Evolutionary conservation across 1,140 invertebrate species (phyloP).

Genomic region (Spodoptera litura): DNA sequence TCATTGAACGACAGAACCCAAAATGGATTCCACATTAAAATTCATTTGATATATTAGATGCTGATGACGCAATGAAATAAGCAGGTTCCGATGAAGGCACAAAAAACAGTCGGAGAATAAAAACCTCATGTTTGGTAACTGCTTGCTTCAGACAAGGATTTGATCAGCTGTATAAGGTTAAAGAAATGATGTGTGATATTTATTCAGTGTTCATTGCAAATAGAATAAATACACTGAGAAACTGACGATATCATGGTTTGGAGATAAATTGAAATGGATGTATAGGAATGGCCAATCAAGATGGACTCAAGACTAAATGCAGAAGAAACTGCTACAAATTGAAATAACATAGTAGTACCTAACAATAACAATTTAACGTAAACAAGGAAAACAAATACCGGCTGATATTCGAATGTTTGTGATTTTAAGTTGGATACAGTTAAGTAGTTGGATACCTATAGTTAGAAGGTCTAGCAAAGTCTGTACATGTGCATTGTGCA

Average conservation of each 20-base stretch:
- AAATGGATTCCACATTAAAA: slow-evolving; percentile 26
- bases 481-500: too few species aligned
- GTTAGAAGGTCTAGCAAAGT: too few species aligned
- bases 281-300: neutral
- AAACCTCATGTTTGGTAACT: slow-evolving; percentile 17
- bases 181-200: neutral
- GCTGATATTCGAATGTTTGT: too few species aligned
- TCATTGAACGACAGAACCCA: slow-evolving; percentile 35
- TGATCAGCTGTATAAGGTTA: slow-evolving; percentile 16
- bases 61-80: slow-evolving; percentile 31
- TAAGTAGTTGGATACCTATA: too few species aligned
- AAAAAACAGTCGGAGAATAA: slow-evolving; percentile 13
- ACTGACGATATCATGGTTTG: neutral
- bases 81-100: slow-evolving; percentile 5
- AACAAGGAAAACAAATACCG: too few species aligned
- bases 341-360: too few species aligned
- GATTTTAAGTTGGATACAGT: too few species aligned
- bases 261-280: neutral
- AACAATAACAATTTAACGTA: too few species aligned
- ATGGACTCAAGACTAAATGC: too few species aligned
- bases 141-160: neutral
- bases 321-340: too few species aligned
- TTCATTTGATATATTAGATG: slow-evolving; percentile 25
- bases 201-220: neutral
- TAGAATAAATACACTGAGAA: neutral